Conservation (phyloP, 2,888 invertebrate species). For the Pristionchus mayeri region DNA sequence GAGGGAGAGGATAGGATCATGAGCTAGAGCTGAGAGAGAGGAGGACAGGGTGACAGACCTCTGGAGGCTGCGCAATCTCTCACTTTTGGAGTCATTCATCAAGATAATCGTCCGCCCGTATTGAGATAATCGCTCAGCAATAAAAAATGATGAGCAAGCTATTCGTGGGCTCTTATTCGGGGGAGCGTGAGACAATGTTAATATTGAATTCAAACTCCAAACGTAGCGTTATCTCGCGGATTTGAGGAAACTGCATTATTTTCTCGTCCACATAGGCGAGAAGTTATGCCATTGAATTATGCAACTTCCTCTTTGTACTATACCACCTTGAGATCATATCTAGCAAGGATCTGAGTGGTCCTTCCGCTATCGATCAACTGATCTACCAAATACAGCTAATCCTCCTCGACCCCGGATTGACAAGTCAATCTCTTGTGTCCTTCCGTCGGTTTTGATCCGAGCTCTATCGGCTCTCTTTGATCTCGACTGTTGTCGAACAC, state of each 20-base stretch:
- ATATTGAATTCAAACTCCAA: no score
- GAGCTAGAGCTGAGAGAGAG: no score
- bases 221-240: neutral
- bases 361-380: conserved; percentile 4
- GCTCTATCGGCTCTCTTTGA: conserved; percentile 1
- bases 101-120: conserved; percentile 25
- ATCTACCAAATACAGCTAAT: conserved; percentile 33
- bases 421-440: conserved; percentile 25
- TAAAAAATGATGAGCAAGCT: conserved; percentile 36
- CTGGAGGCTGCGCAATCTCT: conserved; percentile 35
- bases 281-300: neutral
- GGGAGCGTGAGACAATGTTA: neutral
- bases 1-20: neutral
- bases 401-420: conserved; percentile 41
- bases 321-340: conserved; percentile 5
- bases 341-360: neutral
- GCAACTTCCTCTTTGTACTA: neutral
- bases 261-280: neutral
- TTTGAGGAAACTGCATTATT: neutral
- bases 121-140: neutral
- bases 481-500: conserved; percentile 35
- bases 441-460: conserved; percentile 21
- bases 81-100: conserved; percentile 37
- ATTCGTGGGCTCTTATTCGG: neutral
- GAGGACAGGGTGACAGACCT: conserved; percentile 16